Evolutionary conservation across 2,113 vertebrate genomes (phyloP), one percentile per base, ranked within the genome.

Genomic region (Lepus europaeus): DNA sequence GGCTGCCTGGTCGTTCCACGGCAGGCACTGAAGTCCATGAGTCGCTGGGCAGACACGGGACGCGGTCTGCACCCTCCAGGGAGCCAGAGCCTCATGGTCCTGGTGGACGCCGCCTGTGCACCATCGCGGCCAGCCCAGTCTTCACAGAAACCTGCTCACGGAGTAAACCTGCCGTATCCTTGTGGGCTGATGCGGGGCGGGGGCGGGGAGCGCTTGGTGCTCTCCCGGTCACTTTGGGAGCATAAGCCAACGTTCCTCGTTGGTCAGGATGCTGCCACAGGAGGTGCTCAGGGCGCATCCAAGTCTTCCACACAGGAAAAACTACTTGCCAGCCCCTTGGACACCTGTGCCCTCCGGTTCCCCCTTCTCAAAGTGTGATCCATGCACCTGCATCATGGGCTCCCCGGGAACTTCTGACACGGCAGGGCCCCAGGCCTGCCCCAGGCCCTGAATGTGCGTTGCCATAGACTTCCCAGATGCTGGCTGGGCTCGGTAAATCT

Each of bases 211-310:
- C 0, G 5, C 45, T 45, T 1, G 2, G 25, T 11, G 27, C 8
- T 10, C 29, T 23, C 11, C 20, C 1, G 0, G 3, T 73, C 1
- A 3, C 10, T 1, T 3, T 12, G 33, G 33, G 59, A 9, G 9
- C 2, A 2, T 27, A 31, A 49, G 33, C 5, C 2, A 9, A 10
- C 33, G 2, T 27, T 0, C 10, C 29, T 5, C 6, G 0, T 27
- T 22, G 19, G 14, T 53, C 5, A 20, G 14, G 1, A 20, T 1
- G 4, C 56, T 27, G 20, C 5, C 12, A 1, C 0, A 8, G 4
- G 2, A 1, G 56, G 53, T 27, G 2, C 13, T 16, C 2, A 10
- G 36, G 9, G 22, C 22, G 0, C 5, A 19, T 5, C 22, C 39
- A 13, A 6, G 6, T 73, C 76, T 27, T 20, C 25, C 22, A 49